Conservation (phyloP, 2,888 invertebrate species). For the Buathra laborator region DNA sequence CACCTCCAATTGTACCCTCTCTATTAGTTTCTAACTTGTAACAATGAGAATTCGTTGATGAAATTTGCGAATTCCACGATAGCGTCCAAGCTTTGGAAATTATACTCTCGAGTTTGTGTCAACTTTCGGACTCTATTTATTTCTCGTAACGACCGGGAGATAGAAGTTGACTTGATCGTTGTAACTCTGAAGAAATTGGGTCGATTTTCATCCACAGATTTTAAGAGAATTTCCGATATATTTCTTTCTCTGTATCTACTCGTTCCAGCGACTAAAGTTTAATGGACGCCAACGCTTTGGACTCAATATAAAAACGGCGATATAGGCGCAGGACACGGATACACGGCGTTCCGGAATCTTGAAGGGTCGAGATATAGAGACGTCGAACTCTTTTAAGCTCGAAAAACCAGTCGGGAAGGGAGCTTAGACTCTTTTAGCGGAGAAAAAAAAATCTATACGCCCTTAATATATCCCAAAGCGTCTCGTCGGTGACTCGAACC, state of each 20-base stretch:
- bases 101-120: neutral
- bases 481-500: constrained; percentile 61
- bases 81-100: neutral
- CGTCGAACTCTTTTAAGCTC: constrained; percentile 51
- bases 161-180: neutral
- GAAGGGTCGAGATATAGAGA: constrained; percentile 37
- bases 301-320: constrained; percentile 10
- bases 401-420: constrained; percentile 54
- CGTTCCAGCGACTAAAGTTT: neutral
- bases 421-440: constrained; percentile 68
- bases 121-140: neutral
- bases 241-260: constrained; percentile 2
- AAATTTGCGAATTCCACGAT: neutral
- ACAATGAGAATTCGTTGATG: neutral
- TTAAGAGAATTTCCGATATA: neutral
- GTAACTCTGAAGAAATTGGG: neutral
- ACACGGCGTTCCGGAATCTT: constrained; percentile 31
- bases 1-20: neutral
- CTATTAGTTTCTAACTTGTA: neutral
- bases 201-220: neutral
- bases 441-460: constrained; percentile 64
- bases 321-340: neutral
- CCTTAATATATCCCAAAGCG: constrained; percentile 63
- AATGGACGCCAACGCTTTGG: neutral
- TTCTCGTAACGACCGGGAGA: neutral